Conservation (phyloP, 2,888 invertebrate species). For the Euproctis similis region DNA sequence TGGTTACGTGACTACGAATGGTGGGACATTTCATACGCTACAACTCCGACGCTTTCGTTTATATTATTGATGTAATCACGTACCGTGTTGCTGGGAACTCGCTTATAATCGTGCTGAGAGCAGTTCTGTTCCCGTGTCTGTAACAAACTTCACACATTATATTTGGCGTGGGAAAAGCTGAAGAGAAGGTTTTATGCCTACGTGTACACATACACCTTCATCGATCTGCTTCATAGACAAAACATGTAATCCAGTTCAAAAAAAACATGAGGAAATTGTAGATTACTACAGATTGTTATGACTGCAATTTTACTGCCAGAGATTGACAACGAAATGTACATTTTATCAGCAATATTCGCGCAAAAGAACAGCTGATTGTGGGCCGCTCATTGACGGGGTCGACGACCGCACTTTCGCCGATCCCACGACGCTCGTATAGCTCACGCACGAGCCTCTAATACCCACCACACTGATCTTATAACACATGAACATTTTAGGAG, state of each 20-base stretch:
- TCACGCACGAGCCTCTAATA: slow-evolving; percentile 46
- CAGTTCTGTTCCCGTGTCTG: not conserved
- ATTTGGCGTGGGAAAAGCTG: too few species aligned
- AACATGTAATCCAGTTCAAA: too few species aligned
- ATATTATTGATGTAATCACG: slow-evolving; percentile 33
- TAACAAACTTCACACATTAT: too few species aligned
- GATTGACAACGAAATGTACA: slow-evolving; percentile 30
- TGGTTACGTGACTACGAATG: slow-evolving; percentile 3
- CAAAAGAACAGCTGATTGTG: slow-evolving; percentile 69
- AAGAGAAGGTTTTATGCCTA: too few species aligned
- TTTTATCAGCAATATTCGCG: slow-evolving; percentile 37
- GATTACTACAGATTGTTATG: slow-evolving; percentile 12
- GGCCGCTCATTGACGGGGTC: slow-evolving; percentile 52
- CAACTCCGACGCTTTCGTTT: slow-evolving; percentile 38
- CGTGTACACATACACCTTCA: too few species aligned
- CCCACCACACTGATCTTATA: slow-evolving; percentile 30
- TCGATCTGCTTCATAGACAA: too few species aligned
- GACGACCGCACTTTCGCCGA: slow-evolving; percentile 70
- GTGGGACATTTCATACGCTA: slow-evolving; percentile 1
- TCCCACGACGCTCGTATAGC: slow-evolving; percentile 60
- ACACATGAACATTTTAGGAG: slow-evolving; percentile 16
- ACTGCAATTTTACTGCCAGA: too few species aligned
- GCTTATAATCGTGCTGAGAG: not conserved
- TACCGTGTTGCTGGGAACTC: slow-evolving; percentile 20
- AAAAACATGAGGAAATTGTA: not conserved